These are phyloP conservation scores for Anthophora plumipes DNA, from an alignment of 2,888 invertebrate genomes.

Conservation along the genomic window DNA sequence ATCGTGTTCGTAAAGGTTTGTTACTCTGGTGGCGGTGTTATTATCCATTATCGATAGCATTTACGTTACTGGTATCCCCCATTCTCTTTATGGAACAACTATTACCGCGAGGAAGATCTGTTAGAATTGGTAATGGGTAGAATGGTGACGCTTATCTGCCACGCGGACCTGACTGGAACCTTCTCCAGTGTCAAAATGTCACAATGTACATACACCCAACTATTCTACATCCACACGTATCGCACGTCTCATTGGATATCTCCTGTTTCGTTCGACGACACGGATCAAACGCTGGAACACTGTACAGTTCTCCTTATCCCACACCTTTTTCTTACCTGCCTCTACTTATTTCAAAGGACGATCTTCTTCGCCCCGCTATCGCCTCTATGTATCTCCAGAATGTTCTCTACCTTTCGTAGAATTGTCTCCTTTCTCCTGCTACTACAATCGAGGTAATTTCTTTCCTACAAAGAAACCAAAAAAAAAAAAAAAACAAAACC, in stretches of 20 bases:
- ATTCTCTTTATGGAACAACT: background rate
- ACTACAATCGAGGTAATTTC: too few relatives aligned
- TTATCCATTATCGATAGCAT: background rate
- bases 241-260: slow-evolving; percentile 1
- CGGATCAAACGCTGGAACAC: too few relatives aligned
- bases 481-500: background rate
- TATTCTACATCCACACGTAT: slow-evolving; percentile 2
- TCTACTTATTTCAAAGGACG: too few relatives aligned
- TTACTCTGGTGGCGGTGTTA: slow-evolving; percentile 46
- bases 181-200: slow-evolving; percentile 52
- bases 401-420: too few relatives aligned
- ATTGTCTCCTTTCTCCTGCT: too few relatives aligned
- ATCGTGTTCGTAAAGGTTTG: slow-evolving; percentile 2
- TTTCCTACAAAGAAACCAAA: too few relatives aligned
- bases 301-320: too few relatives aligned
- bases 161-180: slow-evolving; percentile 77
- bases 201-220: slow-evolving; percentile 36
- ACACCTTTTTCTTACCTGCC: too few relatives aligned
- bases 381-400: too few relatives aligned
- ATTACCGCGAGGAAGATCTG: slow-evolving; percentile 22
- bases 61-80: background rate
- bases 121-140: slow-evolving; percentile 66
- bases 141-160: slow-evolving; percentile 65
- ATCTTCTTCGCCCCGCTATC: too few relatives aligned
- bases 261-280: background rate